Conservation (phyloP, 1,140 invertebrate species). For the Anadara kagoshimensis region DNA sequence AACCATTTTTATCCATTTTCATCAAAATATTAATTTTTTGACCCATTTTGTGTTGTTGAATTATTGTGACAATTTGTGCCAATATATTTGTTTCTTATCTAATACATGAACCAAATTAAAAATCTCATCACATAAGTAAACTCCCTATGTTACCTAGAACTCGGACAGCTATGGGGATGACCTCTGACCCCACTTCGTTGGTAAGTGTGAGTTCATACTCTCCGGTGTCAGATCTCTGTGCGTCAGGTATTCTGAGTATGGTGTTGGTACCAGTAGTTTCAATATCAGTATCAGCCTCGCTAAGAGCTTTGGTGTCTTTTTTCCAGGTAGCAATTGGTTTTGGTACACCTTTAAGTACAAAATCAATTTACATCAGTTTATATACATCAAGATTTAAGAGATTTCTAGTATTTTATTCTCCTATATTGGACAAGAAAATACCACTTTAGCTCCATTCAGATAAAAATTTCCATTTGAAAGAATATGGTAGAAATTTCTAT, state of each 20-base stretch:
- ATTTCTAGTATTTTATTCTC: too few relatives aligned
- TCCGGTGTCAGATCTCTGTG: slow-evolving; percentile 90
- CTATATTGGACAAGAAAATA: too few relatives aligned
- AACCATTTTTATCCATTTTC: too few relatives aligned
- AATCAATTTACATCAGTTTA: neutral
- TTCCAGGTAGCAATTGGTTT: slow-evolving; percentile 69
- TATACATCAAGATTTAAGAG: neutral
- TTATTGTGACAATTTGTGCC: too few relatives aligned
- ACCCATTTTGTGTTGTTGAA: too few relatives aligned
- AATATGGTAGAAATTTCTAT: too few relatives aligned
- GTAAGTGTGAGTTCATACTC: slow-evolving; percentile 92
- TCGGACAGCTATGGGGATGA: slow-evolving; percentile 91
- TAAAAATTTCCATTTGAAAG: too few relatives aligned
- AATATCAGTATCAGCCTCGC: slow-evolving; percentile 62
- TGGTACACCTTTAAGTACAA: slow-evolving; percentile 63
- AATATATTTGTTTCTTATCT: too few relatives aligned
- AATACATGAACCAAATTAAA: neutral
- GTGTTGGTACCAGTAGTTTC: slow-evolving; percentile 53
- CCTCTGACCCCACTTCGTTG: slow-evolving; percentile 92
- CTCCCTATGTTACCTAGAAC: slow-evolving; percentile 83
- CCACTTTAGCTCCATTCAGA: too few relatives aligned
- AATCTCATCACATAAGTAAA: neutral
- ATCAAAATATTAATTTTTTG: too few relatives aligned
- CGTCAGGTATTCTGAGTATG: slow-evolving; percentile 76
- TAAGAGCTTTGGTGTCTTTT: slow-evolving; percentile 76